These are phyloP conservation scores for Peucedramus taeniatus DNA, from an alignment of 2,113 vertebrate species.

Conservation along the genomic window DNA sequence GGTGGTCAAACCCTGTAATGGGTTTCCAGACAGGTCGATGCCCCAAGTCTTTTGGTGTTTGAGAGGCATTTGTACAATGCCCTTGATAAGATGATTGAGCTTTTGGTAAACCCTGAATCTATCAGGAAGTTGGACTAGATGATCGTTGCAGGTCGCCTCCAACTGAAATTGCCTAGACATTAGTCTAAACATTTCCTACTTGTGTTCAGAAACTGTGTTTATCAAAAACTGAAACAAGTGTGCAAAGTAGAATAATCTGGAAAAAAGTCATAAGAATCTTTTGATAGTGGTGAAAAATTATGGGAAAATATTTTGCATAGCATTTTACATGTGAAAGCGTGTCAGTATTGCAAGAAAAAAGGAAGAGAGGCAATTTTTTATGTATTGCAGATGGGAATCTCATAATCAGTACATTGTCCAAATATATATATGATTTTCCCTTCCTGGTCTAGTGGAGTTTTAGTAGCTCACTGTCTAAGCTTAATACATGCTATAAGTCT, in stretches of 20 bases:
- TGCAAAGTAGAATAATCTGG: neutral
- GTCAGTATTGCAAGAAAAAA: neutral
- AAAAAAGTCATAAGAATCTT: neutral
- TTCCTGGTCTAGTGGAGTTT: neutral
- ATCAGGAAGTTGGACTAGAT: neutral
- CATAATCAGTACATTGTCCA: neutral
- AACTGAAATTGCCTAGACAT: neutral
- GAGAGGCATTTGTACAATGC: neutral
- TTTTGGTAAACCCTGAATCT: neutral
- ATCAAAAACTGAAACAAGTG: neutral
- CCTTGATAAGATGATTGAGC: neutral
- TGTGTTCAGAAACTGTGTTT: neutral
- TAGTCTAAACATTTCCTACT: neutral
- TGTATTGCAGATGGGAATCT: neutral
- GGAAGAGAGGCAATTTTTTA: neutral
- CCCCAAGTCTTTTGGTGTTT: neutral
- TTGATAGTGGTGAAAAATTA: neutral
- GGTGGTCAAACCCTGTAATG: neutral
- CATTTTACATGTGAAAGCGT: neutral
- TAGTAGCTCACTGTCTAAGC: neutral
- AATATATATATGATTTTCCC: neutral
- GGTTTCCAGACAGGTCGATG: neutral
- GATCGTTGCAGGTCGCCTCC: fast-evolving
- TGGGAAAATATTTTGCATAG: neutral
- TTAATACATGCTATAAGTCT: neutral